These are phyloP conservation scores for Smutsia gigantea DNA, from an alignment of 2,797 vertebrate species.

Conservation along the genomic window DNA sequence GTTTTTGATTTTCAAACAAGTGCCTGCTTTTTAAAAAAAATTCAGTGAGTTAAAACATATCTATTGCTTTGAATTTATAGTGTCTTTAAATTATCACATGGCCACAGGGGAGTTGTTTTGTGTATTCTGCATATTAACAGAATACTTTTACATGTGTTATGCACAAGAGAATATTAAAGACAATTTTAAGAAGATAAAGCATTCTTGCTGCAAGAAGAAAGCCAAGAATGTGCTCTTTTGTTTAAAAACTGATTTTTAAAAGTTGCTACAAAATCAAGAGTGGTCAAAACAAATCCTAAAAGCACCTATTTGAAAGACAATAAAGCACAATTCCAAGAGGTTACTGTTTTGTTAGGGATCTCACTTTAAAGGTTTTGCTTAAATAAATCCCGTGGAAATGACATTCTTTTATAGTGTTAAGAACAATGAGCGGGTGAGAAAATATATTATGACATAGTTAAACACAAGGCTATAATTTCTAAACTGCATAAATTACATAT, in stretches of 20 bases:
- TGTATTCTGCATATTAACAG: conserved; percentile 72
- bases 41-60: conserved; percentile 38
- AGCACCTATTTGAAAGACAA: conserved; percentile 56
- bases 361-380: conserved; percentile 60
- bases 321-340: conserved; percentile 34
- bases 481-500: conserved; percentile 91
- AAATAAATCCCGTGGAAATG: conserved; percentile 76
- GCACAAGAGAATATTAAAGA: conserved; percentile 69
- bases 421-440: conserved; percentile 72
- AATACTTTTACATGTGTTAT: conserved; percentile 73
- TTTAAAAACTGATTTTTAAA: conserved; percentile 57
- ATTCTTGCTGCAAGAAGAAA: conserved; percentile 53
- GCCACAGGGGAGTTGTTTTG: conserved; percentile 14
- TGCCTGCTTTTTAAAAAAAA: background rate
- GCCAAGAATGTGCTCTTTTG: conserved; percentile 1
- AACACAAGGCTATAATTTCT: conserved; percentile 87
- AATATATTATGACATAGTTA: conserved; percentile 78
- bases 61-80: conserved; percentile 71
- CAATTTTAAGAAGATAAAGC: conserved; percentile 59
- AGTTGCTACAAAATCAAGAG: conserved; percentile 50
- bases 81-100: conserved; percentile 74
- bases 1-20: conserved; percentile 74
- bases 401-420: conserved; percentile 62
- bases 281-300: conserved; percentile 70
- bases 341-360: conserved; percentile 56